phyloP scores from a whole-genome alignment of 2,888 invertebrate genomes.

The Agelastica alni region DNA sequence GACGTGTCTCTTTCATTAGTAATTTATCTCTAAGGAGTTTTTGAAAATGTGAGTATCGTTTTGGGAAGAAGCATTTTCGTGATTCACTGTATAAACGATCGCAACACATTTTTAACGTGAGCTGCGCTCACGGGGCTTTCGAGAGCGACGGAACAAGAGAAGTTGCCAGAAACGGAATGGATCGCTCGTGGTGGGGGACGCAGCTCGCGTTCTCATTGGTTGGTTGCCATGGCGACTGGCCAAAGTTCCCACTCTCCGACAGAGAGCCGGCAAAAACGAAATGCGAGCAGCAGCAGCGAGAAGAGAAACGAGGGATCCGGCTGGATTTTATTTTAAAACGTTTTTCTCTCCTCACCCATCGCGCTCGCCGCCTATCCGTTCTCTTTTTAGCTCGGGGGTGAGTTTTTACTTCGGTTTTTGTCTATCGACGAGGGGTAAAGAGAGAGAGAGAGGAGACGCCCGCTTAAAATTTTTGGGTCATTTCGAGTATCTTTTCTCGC shows the following conservation, averaged over 20 bases:
- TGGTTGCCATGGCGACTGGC: conserved; percentile 51
- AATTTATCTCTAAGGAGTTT: no score
- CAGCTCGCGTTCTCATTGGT: conserved; percentile 44
- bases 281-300: conserved; percentile 43
- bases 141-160: conserved; percentile 15
- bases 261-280: conserved; percentile 52
- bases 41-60: no score
- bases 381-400: conserved; percentile 46
- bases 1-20: no score
- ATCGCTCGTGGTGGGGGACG: conserved; percentile 43
- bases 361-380: conserved; percentile 29
- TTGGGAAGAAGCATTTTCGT: no score
- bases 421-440: conserved; percentile 22
- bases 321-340: conserved; percentile 47
- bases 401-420: conserved; percentile 46
- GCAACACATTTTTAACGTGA: conserved; percentile 18
- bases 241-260: conserved; percentile 46
- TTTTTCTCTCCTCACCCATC: no score
- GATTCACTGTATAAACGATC: conserved; percentile 1
- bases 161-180: conserved; percentile 12
- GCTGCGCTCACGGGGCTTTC: conserved; percentile 1
- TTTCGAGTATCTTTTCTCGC: conserved; percentile 47
- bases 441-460: conserved; percentile 6
- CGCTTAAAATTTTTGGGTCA: conserved; percentile 47
- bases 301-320: conserved; percentile 28